Percentiles rank a stretch among this genome's conserved stretches.
Conservation (phyloP, 1,140 invertebrate species). For the Holotrichia oblita region DNA sequence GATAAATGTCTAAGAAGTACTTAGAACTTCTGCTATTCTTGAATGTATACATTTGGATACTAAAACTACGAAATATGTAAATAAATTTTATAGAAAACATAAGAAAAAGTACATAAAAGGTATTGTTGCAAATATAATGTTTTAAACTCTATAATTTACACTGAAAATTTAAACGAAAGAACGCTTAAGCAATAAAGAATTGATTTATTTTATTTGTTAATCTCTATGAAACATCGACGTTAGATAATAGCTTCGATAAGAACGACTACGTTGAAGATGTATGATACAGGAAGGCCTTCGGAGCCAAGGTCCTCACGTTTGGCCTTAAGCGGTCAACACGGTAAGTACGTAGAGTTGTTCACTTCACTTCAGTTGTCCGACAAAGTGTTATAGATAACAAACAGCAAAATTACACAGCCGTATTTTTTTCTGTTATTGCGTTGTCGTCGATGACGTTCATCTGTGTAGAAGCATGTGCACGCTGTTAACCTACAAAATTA, state of each 20-base stretch:
- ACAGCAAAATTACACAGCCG: slow-evolving; percentile 37
- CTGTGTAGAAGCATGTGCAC: neutral
- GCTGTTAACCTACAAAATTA: slow-evolving; percentile 41
- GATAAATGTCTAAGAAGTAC: too few species aligned
- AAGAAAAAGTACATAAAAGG: too few species aligned
- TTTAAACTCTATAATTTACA: neutral
- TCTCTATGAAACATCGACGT: slow-evolving; percentile 38
- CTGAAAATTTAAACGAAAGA: neutral
- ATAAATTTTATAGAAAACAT: too few species aligned
- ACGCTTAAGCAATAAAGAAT: slow-evolving; percentile 12
- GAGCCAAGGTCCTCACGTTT: slow-evolving; percentile 51
- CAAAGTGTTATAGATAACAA: slow-evolving; percentile 41
- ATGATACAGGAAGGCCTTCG: slow-evolving; percentile 52
- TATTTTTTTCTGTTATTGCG: slow-evolving; percentile 10
- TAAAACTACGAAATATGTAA: too few species aligned
- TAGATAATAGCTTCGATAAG: slow-evolving; percentile 39
- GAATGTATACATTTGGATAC: too few species aligned
- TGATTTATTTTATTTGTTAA: slow-evolving; percentile 40
- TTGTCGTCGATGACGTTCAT: neutral
- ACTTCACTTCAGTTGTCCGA: slow-evolving; percentile 26
- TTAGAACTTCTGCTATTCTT: too few species aligned
- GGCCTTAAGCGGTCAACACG: slow-evolving; percentile 41
- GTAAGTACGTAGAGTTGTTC: slow-evolving; percentile 10
- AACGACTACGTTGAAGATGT: slow-evolving; percentile 48
- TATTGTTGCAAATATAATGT: neutral